Conservation (phyloP, 2,888 invertebrate genomes). For the Nephrotoma appendiculata region DNA sequence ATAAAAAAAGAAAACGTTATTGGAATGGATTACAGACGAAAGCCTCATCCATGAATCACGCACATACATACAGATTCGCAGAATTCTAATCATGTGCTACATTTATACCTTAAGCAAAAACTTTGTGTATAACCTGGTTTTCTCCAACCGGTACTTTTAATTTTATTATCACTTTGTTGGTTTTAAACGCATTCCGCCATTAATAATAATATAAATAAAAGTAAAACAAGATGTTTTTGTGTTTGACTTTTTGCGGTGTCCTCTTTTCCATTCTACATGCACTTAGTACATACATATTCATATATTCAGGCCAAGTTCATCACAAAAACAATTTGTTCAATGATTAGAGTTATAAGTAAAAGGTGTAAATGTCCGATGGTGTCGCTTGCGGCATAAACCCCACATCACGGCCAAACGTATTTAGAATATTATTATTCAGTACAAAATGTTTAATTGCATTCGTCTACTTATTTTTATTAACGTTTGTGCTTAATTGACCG, state of each 20-base stretch:
- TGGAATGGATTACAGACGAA: not conserved
- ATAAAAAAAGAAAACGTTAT: not conserved
- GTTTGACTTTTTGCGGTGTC: not conserved
- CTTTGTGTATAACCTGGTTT: not conserved
- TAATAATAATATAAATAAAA: not conserved
- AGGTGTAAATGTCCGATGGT: not conserved
- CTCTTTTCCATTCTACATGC: not conserved
- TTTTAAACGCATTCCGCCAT: not conserved
- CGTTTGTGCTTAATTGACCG: too few species aligned
- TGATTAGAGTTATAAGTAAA: not conserved
- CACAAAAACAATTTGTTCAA: not conserved
- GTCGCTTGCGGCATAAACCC: not conserved
- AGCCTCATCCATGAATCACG: not conserved
- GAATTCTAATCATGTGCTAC: not conserved
- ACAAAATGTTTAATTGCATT: not conserved
- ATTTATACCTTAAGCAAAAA: not conserved
- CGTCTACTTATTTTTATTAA: not conserved
- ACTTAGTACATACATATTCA: not conserved
- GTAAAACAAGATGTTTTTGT: not conserved
- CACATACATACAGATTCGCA: not conserved
- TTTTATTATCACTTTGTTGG: not conserved
- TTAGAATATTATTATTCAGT: not conserved
- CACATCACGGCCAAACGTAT: not conserved
- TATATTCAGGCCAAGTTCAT: not conserved
- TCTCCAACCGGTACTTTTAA: not conserved